These are phyloP conservation scores for Hemicordylus capensis DNA, from an alignment of 2,113 vertebrate genomes.

Conservation along the genomic window DNA sequence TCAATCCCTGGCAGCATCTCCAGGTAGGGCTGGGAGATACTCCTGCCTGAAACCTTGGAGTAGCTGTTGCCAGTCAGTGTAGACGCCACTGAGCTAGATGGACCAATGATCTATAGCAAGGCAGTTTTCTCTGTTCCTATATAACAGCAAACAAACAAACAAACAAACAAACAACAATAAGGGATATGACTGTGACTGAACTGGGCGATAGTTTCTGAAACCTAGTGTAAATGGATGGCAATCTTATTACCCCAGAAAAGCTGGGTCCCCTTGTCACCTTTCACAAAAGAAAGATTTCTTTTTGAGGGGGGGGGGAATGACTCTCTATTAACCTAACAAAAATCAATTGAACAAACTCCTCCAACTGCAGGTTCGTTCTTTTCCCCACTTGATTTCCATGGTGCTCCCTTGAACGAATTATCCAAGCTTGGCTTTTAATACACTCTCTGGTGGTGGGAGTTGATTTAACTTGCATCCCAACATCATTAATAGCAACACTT, in stretches of 20 bases:
- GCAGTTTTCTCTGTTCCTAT: too few species aligned
- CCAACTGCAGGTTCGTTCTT: conserved; percentile 40
- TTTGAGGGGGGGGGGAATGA: neutral
- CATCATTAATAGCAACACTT: neutral
- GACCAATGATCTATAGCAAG: too few species aligned
- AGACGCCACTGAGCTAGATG: too few species aligned
- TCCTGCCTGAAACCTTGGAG: too few species aligned
- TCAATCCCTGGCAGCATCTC: too few species aligned
- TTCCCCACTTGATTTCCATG: conserved; percentile 13
- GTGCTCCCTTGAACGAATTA: neutral
- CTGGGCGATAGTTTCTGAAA: neutral
- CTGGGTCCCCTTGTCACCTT: neutral
- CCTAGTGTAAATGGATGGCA: neutral
- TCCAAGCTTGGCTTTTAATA: neutral
- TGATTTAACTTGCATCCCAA: neutral
- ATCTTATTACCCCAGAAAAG: neutral
- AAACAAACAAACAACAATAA: too few species aligned
- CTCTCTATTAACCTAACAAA: conserved; percentile 41
- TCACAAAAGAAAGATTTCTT: neutral
- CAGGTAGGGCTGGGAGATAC: too few species aligned
- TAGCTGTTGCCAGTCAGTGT: too few species aligned
- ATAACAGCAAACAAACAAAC: too few species aligned
- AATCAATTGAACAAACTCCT: conserved; percentile 41
- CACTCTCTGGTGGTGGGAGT: accelerated
- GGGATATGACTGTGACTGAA: neutral